phyloP scores from a whole-genome alignment of 2,888 invertebrate species.

The Sphaerophoria taeniata region DNA sequence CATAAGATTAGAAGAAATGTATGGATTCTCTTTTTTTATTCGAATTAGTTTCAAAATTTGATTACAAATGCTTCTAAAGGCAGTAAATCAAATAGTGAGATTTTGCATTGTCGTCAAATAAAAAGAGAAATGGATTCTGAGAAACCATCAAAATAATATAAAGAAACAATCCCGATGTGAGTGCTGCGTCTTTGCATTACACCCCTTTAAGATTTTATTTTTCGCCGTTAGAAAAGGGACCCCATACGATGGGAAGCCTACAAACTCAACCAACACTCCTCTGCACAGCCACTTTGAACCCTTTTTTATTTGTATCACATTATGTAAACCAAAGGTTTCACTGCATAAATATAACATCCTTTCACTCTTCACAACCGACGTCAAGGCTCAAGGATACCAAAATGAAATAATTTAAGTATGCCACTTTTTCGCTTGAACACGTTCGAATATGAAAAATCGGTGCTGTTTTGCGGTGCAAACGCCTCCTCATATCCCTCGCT shows the following conservation, averaged over 20 bases:
- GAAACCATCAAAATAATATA: constrained; percentile 48
- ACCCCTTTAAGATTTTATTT: constrained; percentile 67
- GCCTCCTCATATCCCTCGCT: constrained; percentile 33
- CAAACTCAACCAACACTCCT: constrained; percentile 6
- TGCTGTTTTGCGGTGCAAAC: constrained; percentile 62
- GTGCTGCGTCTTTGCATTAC: constrained; percentile 62
- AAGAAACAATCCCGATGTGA: constrained; percentile 21
- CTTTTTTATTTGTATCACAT: constrained; percentile 73
- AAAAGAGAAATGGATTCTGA: not conserved
- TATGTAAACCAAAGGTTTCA: constrained; percentile 65
- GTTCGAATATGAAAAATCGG: constrained; percentile 73
- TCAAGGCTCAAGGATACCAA: constrained; percentile 10
- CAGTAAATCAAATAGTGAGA: no score
- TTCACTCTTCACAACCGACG: not conserved
- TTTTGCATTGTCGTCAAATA: not conserved
- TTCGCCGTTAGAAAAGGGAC: constrained; percentile 63
- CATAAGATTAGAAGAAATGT: no score
- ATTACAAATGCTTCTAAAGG: no score
- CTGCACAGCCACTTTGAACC: constrained; percentile 68
- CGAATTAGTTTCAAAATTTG: no score
- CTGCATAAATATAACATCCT: constrained; percentile 56
- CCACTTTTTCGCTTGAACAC: constrained; percentile 73
- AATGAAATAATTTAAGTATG: constrained; percentile 65
- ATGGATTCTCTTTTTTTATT: no score
- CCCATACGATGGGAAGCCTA: not conserved